Base-by-base conservation (phyloP, 2,888 invertebrate species). In the Tipula lateralis region DNA sequence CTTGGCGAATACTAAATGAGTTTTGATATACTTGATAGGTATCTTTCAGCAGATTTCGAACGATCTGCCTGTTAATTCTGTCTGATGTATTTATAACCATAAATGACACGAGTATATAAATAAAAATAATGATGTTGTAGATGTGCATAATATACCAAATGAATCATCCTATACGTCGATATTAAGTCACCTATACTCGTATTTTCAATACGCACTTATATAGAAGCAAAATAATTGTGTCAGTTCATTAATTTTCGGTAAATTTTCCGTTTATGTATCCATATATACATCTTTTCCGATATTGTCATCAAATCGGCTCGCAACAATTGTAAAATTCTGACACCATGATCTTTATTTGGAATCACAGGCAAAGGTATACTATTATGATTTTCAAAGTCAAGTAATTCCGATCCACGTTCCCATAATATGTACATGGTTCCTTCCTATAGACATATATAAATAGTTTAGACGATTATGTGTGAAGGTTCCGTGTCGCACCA, bases 381-480 rank as follows among this genome's bases (percentile, higher is more conserved):
- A 87, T 89, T 89, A 86, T 89, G 88, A 86, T 89, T 89, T 86
- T 89, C 89, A 30, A 90, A 87, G 3, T 88, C 87, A 7, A 97
- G 89, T 29, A 94, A 94, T 85, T 95, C 95, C n/a, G 91, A 90
- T 0, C 97, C 97, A 86, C 93, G 92, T 0, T 96, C 93, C 96
- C 97, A 97, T 1, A 97, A 93, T 3, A 97, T 90, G 89, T 97
- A 97, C 85, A 96, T 96, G 32, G 97, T 97, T 29, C 96, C 97
- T 88, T 96, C 95, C 96, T 97, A 88, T 3, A 88, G 87, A 85
- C 83, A 86, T 81, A 39, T 16, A 85, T n/a, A 19, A 50, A 7
- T 16, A 6, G 9, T 66, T 66, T 66, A 24, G n/a, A n/a, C n/a
- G 9, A 66, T 9, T 24, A 24, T 9, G 7, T 13, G 39, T 83